Conservation (phyloP, 2,888 invertebrate genomes). For the Sinopyrophorus schimmeli region DNA sequence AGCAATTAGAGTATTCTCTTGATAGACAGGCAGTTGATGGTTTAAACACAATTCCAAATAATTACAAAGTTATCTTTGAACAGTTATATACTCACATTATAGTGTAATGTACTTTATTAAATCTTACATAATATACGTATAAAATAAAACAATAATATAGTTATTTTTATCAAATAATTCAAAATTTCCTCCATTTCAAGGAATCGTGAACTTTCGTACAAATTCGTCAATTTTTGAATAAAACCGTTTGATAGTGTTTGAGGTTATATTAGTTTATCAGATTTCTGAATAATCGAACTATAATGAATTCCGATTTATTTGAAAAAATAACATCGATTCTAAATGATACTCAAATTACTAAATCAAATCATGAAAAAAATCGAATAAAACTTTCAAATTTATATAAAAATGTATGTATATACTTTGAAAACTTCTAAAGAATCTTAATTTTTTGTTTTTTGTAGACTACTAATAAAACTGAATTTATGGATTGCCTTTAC, state of each 20-base stretch:
- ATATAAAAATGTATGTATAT: constrained; percentile 62
- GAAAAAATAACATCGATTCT: constrained; percentile 55
- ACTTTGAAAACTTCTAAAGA: constrained; percentile 23
- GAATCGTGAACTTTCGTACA: too few species aligned
- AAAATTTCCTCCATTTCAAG: too few species aligned
- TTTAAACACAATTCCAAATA: constrained; percentile 63
- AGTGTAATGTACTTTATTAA: too few species aligned
- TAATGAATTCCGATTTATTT: constrained; percentile 13
- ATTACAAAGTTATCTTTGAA: constrained; percentile 61
- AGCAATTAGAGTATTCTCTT: constrained; percentile 56
- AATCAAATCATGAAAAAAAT: constrained; percentile 67
- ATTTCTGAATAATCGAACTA: too few species aligned
- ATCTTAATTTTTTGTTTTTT: constrained; percentile 14
- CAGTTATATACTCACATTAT: constrained; percentile 65
- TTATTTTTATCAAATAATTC: too few species aligned
- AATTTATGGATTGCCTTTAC: not conserved
- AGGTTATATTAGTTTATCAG: too few species aligned
- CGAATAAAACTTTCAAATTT: constrained; percentile 64
- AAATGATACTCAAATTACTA: constrained; percentile 66
- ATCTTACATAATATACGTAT: too few species aligned
- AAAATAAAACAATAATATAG: too few species aligned
- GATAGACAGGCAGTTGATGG: constrained; percentile 63
- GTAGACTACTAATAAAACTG: not conserved
- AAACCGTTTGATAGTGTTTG: too few species aligned
- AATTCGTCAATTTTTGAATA: too few species aligned